Base-by-base conservation (phyloP, 1,140 invertebrate species). In the Diorhabda sublineata region DNA sequence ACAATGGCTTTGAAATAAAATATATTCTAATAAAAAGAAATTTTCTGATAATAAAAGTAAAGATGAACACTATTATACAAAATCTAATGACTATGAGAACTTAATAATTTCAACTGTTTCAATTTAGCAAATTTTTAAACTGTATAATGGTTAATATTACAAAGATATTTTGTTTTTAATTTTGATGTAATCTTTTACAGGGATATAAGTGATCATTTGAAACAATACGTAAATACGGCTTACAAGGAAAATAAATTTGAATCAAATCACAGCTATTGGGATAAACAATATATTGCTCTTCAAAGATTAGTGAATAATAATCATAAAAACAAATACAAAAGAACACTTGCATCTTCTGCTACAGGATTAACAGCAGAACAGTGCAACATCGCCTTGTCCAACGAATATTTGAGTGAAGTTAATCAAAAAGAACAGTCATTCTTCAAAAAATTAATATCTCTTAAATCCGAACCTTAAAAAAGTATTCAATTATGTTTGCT, bases 121-220 rank as follows among this genome's bases (percentile, higher is more conserved):
- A 26, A 26, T 26, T 26, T 26, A 26, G 26, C 26, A 26, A 26
- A 26, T 26, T 26, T 26, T 26, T 26, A 26, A 26, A 26, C 26
- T 26, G 26, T 26, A 26, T 26, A 26, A 26, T 26, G 26, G 26
- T 26, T 26, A 26, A 26, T 26, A 26, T 26, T 26, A 26, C 26
- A 26, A 26, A 26, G 26, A 26, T 26, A 26, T 26, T 26, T 26
- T 26, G 26, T 26, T 26, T 26, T 26, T 68, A 69, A 66, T 11
- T 45, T 72, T 70, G 66, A 5, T 64, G 62, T 67, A 64, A 42
- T 11, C 2, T 58, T 58, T 85, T 84, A 74, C 81, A 93, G 93
- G 76, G 92, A 95, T 82, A 81, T 94, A 58, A 90, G 89, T 65
- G 86, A 90, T 75, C 85, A 88, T 76, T 87, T 96, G 69, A 85